These are phyloP conservation scores for Bostrychus sinensis DNA, from an alignment of 2,113 vertebrate species.

Conservation along the genomic window DNA sequence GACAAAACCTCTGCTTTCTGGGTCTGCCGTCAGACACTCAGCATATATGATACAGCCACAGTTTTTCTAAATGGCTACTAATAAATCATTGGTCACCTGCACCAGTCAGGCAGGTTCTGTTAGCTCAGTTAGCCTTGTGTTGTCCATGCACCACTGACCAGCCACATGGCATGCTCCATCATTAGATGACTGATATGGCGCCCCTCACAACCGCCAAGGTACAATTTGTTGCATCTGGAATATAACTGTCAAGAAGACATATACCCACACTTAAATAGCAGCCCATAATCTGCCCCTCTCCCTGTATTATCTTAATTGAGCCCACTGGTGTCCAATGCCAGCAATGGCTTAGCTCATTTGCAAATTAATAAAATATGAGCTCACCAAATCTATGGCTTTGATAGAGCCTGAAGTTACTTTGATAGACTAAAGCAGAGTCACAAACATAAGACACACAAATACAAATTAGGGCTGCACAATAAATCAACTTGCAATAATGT, in stretches of 20 bases:
- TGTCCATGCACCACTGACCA: slow-evolving; percentile 46
- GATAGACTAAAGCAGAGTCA: slow-evolving; percentile 58
- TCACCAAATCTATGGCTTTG: slow-evolving; percentile 66
- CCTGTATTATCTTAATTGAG: slow-evolving; percentile 83
- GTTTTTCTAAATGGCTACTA: slow-evolving; percentile 71
- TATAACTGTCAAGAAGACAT: slow-evolving; percentile 84
- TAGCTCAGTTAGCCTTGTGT: slow-evolving; percentile 54
- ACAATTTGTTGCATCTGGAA: slow-evolving; percentile 80
- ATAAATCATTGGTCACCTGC: slow-evolving; percentile 57
- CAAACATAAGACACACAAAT: not conserved
- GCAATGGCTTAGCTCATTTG: slow-evolving; percentile 82
- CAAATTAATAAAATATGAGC: slow-evolving; percentile 83
- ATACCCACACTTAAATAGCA: slow-evolving; percentile 77
- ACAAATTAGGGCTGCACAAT: too few relatives aligned
- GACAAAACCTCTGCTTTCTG: slow-evolving; percentile 54
- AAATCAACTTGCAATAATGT: too few relatives aligned
- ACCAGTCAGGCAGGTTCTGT: slow-evolving; percentile 39
- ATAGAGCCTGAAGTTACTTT: slow-evolving; percentile 81
- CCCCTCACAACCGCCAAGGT: slow-evolving; percentile 67
- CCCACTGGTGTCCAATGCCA: slow-evolving; percentile 76
- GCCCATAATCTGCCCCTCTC: slow-evolving; percentile 80
- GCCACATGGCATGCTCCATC: slow-evolving; percentile 64
- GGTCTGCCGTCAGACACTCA: slow-evolving; percentile 54
- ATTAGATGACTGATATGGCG: slow-evolving; percentile 59
- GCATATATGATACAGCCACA: slow-evolving; percentile 42